Evolutionary conservation across 2,113 vertebrate genomes (phyloP).

Genomic region (human (Homo sapiens)): GRCh38 chr7:28928501-28929000

Average conservation of each 20-base stretch:
- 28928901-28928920: not conserved
- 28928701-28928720: not conserved
- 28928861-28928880: rapidly evolving
- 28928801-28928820: not conserved
- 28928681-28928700: not conserved
- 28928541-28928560: not conserved
- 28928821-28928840: not conserved
- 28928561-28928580: not conserved
- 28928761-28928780: not conserved
- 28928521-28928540: not conserved
- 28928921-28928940: not conserved
- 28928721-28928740: not conserved
- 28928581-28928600: not conserved
- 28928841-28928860: not conserved
- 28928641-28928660: not conserved
- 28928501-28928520: not conserved
- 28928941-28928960: rapidly evolving
- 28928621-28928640: not conserved
- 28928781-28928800: not conserved
- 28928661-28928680: not conserved
- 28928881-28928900: not conserved
- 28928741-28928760: not conserved
- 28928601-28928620: not conserved
- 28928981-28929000: not conserved
- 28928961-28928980: not conserved